Percentiles rank a stretch among this genome's conserved stretches.
These are phyloP conservation scores for Lysiphlebus fabarum DNA, from an alignment of 1,140 invertebrate species.

Conservation along the genomic window DNA sequence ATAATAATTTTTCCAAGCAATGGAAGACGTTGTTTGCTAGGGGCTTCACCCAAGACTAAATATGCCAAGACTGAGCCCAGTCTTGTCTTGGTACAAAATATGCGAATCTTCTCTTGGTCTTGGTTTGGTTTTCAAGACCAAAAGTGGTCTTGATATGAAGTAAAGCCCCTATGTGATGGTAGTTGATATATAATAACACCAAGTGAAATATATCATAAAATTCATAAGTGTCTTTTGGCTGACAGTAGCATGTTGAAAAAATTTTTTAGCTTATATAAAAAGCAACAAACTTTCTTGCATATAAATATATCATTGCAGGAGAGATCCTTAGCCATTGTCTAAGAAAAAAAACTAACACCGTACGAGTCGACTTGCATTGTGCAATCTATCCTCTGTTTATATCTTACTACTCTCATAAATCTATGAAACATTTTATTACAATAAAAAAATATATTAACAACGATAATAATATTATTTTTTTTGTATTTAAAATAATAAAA, in stretches of 20 bases:
- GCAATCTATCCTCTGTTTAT: not conserved
- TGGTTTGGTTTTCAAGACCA: too few species aligned
- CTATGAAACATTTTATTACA: not conserved
- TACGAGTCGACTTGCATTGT: constrained; percentile 22
- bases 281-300: constrained; percentile 11
- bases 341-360: constrained; percentile 20
- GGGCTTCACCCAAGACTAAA: too few species aligned
- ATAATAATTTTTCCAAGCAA: too few species aligned
- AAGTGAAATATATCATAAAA: not conserved
- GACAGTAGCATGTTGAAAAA: constrained; percentile 21
- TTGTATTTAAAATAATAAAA: too few species aligned
- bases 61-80: too few species aligned
- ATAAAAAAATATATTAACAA: not conserved
- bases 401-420: too few species aligned
- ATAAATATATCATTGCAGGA: constrained; percentile 23
- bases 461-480: not conserved
- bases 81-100: too few species aligned
- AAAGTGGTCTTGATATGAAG: too few species aligned
- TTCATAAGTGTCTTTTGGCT: constrained; percentile 4
- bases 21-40: too few species aligned
- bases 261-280: constrained; percentile 6
- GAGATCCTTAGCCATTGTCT: constrained; percentile 19
- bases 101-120: too few species aligned
- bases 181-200: not conserved
- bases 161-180: too few species aligned